Evolutionary conservation across 2,797 vertebrate species (phyloP), one percentile per base, ranked within the genome.

Genomic region (Oreonectes daqikongensis): DNA sequence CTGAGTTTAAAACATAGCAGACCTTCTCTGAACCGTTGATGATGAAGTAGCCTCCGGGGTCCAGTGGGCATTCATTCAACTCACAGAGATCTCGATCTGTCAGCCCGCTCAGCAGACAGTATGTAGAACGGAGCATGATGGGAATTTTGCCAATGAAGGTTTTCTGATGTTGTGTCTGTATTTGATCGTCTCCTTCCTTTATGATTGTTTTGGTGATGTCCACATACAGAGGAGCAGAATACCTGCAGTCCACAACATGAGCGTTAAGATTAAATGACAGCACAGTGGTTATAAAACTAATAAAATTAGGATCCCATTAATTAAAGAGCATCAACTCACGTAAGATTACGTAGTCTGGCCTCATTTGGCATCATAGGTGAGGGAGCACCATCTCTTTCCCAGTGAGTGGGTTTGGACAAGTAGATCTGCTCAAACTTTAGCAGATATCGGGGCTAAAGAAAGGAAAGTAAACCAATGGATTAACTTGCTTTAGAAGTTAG

Each of bases 281-380:
- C 44, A 46, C 12, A 42, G 40, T 14, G 35, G 35, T 35, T 10
- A 35, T 35, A 8, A 35, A 1, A 35, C 8, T 7, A 35, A 35
- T 7, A 35, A 35, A 35, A 35, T 42, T 42, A 3, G 14, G 15
- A 30, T 17, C 3, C 11, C 7, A 22, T 32, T 24, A 12, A 72
- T 5, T 17, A 2, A 24, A 42, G 26, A 8, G 32, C 26, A 32
- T 26, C 3, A 42, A 85, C 96, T 89, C 93, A 99, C 97, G 97
- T 99, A 55, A 99, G 95, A 84, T 99, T 99, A 76, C 97, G 92
- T 59, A 99, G 90, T 18, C 97, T 92, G 40, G 97, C 98, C 87
- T 99, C 98, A 15, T 99, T 99, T 28, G 98, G 98, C 96, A 98
- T 99, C 98, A 99, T 99, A 50, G 97, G 96, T 2, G 97, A 99